Evolutionary conservation across 2,888 invertebrate genomes (phyloP).

Genomic region (Sepioteuthis lessoniana): DNA sequence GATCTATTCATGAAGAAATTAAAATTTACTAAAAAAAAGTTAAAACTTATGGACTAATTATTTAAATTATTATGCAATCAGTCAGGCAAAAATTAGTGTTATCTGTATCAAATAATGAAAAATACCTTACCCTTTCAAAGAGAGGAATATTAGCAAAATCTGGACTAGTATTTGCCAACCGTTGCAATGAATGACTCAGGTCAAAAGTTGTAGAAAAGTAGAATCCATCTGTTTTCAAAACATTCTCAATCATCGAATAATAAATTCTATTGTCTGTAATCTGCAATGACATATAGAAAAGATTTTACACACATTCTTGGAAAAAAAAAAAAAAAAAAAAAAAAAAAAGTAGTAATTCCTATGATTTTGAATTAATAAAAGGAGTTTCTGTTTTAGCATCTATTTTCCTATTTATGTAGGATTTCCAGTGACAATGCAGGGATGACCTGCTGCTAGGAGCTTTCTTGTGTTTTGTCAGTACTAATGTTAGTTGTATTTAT

Average conservation of each 20-base stretch:
- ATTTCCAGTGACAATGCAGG: too few species aligned
- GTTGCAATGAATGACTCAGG: slow-evolving; percentile 91
- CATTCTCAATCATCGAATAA: slow-evolving; percentile 87
- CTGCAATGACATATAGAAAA: slow-evolving; percentile 56
- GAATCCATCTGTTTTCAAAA: slow-evolving; percentile 88
- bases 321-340: not conserved
- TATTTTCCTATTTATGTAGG: too few species aligned
- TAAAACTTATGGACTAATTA: not conserved
- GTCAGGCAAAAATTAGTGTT: not conserved
- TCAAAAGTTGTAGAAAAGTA: slow-evolving; percentile 97
- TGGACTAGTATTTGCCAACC: slow-evolving; percentile 84
- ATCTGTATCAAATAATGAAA: not conserved
- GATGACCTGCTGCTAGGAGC: too few species aligned
- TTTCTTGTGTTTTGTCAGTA: too few species aligned
- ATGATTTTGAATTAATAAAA: too few species aligned
- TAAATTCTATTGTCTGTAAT: slow-evolving; percentile 87
- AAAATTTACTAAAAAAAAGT: too few species aligned
- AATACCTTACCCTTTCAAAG: slow-evolving; percentile 73
- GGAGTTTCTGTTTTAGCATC: too few species aligned
- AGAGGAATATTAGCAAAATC: slow-evolving; percentile 83
- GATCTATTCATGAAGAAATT: too few species aligned
- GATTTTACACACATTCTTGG: not conserved
- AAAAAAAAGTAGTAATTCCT: too few species aligned
- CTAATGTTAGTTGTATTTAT: too few species aligned
- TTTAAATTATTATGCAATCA: not conserved